Conservation (phyloP, 2,797 vertebrate genomes). For the Hippoglossus hippoglossus region DNA sequence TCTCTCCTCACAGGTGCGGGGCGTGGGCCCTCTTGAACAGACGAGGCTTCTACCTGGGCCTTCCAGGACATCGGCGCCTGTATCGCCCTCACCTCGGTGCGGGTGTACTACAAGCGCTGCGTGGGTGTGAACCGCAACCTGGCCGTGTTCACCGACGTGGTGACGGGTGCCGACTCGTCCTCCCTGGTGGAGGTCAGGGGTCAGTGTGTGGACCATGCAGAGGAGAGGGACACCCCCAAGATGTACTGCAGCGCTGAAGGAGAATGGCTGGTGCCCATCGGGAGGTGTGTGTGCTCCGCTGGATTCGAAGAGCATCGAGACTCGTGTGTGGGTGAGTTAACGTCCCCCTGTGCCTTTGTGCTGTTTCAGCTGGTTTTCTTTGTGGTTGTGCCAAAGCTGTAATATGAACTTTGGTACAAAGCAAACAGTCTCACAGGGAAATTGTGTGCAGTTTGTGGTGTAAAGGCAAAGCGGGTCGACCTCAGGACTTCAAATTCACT, state of each 20-base stretch:
- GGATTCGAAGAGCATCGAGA: constrained; percentile 93
- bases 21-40: constrained; percentile 92
- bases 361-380: background rate
- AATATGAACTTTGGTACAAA: background rate
- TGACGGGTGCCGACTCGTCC: constrained; percentile 95
- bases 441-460: background rate
- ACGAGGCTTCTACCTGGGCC: constrained; percentile 94
- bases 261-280: constrained; percentile 97
- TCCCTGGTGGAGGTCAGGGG: constrained; percentile 96
- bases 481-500: too few species aligned
- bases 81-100: constrained; percentile 93
- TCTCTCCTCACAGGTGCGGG: constrained; percentile 80
- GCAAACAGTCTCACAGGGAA: background rate
- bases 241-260: constrained; percentile 99
- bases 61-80: constrained; percentile 98
- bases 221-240: constrained; percentile 96
- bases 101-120: constrained; percentile 97
- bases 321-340: constrained; percentile 91
- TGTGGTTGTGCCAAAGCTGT: background rate
- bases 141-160: constrained; percentile 94
- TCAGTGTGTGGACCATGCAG: constrained; percentile 93
- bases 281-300: constrained; percentile 94
- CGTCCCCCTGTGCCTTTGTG: background rate
- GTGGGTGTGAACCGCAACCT: constrained; percentile 91
- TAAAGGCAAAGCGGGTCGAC: background rate